phyloP scores from a whole-genome alignment of 2,797 vertebrate species.

The Falco columbarius region DNA sequence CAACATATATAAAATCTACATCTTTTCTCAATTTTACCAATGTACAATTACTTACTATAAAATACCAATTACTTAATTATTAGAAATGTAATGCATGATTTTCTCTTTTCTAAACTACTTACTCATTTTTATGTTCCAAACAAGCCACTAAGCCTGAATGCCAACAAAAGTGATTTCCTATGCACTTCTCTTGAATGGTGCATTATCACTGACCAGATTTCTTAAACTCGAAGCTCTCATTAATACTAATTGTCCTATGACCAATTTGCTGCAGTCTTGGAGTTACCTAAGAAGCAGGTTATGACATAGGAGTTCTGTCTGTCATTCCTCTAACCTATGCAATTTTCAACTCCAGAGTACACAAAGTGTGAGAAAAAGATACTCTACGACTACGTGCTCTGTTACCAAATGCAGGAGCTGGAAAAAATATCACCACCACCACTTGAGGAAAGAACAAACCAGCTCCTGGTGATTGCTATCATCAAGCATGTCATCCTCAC shows the following conservation, averaged over 20 bases:
- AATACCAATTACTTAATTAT: neutral
- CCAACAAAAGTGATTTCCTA: neutral
- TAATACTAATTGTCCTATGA: neutral
- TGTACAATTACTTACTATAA: neutral
- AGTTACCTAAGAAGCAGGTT: neutral
- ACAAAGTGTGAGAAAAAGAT: neutral
- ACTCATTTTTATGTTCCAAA: neutral
- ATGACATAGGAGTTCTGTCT: neutral
- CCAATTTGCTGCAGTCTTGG: neutral
- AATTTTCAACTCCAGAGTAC: neutral
- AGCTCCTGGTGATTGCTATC: neutral
- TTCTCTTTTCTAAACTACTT: neutral
- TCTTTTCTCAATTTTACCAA: neutral
- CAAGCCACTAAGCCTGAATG: neutral
- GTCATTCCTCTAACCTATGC: neutral
- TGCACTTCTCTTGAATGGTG: neutral
- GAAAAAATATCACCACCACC: neutral
- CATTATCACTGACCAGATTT: neutral
- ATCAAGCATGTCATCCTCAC: neutral
- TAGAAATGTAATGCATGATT: neutral
- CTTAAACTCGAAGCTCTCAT: neutral
- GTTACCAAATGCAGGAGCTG: neutral
- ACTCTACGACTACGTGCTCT: neutral
- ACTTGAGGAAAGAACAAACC: neutral
- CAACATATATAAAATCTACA: neutral